Evolutionary conservation across 2,888 invertebrate genomes (phyloP).

Genomic region (Choristoneura rosaceana): DNA sequence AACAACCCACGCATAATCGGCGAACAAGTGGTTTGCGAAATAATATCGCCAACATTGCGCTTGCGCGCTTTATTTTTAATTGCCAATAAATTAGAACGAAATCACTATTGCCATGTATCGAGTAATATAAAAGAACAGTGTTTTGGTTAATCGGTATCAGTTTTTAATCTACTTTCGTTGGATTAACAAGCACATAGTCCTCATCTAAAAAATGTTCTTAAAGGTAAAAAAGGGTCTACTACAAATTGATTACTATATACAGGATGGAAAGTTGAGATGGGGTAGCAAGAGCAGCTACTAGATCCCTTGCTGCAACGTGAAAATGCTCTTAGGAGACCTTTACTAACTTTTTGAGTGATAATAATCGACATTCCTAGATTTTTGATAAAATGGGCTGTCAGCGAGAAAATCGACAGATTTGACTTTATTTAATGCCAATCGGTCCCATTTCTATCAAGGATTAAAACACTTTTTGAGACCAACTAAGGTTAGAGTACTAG

Average conservation of each 20-base stretch:
- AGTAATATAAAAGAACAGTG: background rate
- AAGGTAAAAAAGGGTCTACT: background rate
- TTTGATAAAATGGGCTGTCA: no score
- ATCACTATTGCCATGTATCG: background rate
- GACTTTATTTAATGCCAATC: no score
- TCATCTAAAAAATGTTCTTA: background rate
- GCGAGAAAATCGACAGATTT: no score
- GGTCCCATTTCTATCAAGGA: no score
- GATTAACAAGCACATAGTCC: background rate
- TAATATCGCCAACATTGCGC: constrained; percentile 16
- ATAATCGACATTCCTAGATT: no score
- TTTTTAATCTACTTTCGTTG: background rate
- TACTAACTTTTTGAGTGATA: no score
- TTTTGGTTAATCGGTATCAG: constrained; percentile 2
- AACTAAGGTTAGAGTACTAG: no score
- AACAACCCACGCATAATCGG: background rate
- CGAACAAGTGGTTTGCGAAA: constrained; percentile 12
- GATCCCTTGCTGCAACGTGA: no score
- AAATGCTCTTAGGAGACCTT: no score
- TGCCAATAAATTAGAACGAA: constrained; percentile 4
- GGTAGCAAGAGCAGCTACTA: no score
- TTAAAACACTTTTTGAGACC: no score
- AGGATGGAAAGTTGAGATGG: no score
- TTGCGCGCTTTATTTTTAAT: constrained; percentile 5
- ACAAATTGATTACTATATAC: background rate